Conservation (phyloP, 2,113 vertebrate species). For the Entomyzon cyanotis region DNA sequence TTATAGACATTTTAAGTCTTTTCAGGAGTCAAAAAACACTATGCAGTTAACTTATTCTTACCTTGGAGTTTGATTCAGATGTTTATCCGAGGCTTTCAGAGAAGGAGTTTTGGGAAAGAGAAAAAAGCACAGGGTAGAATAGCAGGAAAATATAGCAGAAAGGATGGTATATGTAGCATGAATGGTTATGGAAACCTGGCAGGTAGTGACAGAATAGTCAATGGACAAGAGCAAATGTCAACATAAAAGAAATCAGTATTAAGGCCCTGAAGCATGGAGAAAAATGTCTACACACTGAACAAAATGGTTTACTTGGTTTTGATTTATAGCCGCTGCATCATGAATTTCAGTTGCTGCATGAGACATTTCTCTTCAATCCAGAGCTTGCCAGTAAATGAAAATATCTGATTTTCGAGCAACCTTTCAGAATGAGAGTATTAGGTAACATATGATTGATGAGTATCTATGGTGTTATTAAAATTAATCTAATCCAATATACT, state of each 20-base stretch:
- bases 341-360: neutral
- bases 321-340: neutral
- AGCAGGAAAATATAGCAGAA: neutral
- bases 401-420: slow-evolving; percentile 9
- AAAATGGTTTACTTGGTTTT: slow-evolving; percentile 17
- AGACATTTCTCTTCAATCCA: slow-evolving; percentile 15
- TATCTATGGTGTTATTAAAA: neutral
- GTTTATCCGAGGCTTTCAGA: neutral
- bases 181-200: neutral
- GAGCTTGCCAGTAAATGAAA: slow-evolving; percentile 7
- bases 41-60: neutral
- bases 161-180: neutral
- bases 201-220: neutral
- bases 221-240: neutral
- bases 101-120: neutral
- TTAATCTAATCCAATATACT: neutral
- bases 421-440: neutral
- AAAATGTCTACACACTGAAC: neutral
- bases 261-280: neutral
- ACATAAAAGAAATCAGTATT: slow-evolving; percentile 17
- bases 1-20: neutral
- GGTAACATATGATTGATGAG: neutral
- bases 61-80: neutral
- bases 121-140: neutral
- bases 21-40: neutral